These are phyloP conservation scores for Mya arenaria DNA, from an alignment of 1,140 invertebrate species.

Conservation along the genomic window DNA sequence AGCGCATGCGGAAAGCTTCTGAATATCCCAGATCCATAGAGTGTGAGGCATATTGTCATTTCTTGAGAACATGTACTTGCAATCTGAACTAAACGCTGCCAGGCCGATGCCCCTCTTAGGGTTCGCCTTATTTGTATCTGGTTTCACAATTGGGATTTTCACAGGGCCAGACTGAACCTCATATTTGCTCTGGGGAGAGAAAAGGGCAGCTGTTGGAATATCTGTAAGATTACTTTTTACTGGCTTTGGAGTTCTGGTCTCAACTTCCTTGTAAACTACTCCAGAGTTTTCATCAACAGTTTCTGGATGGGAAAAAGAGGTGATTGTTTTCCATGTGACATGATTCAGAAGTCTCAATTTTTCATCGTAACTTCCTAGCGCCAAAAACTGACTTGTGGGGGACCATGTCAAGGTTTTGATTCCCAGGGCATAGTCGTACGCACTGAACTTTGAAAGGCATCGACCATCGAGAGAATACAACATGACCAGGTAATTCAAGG, in stretches of 20 bases:
- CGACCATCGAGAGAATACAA: constrained; percentile 81
- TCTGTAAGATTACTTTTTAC: constrained; percentile 58
- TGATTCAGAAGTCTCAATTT: constrained; percentile 81
- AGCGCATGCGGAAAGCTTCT: constrained; percentile 71
- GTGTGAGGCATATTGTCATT: constrained; percentile 81
- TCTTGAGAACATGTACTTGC: constrained; percentile 79
- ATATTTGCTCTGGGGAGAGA: constrained; percentile 76
- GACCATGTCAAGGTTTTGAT: constrained; percentile 81
- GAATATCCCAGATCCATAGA: constrained; percentile 80
- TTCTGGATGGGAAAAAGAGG: constrained; percentile 62
- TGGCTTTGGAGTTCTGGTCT: constrained; percentile 65
- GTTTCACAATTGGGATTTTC: constrained; percentile 74
- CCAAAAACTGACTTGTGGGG: constrained; percentile 81
- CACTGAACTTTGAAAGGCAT: constrained; percentile 78
- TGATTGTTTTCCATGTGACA: constrained; percentile 81
- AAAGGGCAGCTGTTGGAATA: constrained; percentile 66
- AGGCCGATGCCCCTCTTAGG: constrained; percentile 79
- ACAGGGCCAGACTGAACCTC: constrained; percentile 72
- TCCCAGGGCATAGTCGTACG: constrained; percentile 81
- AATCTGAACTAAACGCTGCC: constrained; percentile 78
- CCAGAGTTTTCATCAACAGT: constrained; percentile 53
- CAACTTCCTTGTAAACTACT: constrained; percentile 73
- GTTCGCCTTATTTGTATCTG: constrained; percentile 79
- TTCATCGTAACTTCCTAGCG: constrained; percentile 82
- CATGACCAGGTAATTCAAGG: constrained; percentile 79